A percentile compares a stretch with the other conserved stretches of the same genome.
Evolutionary conservation across 2,797 vertebrate species (phyloP).

Genomic region (Rhynchotus rufescens): DNA sequence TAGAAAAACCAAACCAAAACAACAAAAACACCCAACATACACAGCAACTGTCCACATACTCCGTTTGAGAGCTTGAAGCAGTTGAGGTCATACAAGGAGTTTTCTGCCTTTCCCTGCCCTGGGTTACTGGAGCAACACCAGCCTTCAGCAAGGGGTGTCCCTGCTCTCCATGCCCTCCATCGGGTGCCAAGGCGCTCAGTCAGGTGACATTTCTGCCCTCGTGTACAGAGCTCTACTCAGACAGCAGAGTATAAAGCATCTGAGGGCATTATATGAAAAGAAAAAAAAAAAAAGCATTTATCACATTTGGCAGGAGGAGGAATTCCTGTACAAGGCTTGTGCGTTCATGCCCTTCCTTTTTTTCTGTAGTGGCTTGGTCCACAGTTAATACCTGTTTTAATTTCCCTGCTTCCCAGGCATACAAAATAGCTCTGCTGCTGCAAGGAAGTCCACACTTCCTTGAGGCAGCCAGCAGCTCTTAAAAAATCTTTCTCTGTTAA

Average conservation of each 20-base stretch:
- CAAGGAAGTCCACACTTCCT: not conserved
- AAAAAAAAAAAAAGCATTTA: not conserved
- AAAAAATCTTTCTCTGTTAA: not conserved
- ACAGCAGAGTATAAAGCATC: fast-evolving
- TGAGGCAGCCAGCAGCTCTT: not conserved
- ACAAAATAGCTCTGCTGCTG: not conserved
- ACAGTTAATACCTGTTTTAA: not conserved
- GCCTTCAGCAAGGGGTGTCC: not conserved
- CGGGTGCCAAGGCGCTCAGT: not conserved
- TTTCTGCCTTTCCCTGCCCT: too few relatives aligned
- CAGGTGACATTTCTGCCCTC: not conserved
- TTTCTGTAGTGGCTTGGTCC: not conserved
- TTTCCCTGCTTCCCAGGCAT: not conserved
- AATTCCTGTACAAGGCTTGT: not conserved
- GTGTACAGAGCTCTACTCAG: not conserved
- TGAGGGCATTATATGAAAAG: not conserved
- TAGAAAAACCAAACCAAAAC: too few relatives aligned
- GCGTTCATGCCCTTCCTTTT: not conserved
- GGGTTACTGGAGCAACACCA: not conserved
- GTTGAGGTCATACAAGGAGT: not conserved
- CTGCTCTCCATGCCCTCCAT: not conserved
- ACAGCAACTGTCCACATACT: not conserved
- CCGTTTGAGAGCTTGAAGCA: not conserved
- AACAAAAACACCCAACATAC: not conserved
- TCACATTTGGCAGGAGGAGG: not conserved